Percentiles rank a stretch among this genome's conserved stretches.
Evolutionary conservation across 2,113 vertebrate species (phyloP).

Genomic region (Heptranchias perlo): DNA sequence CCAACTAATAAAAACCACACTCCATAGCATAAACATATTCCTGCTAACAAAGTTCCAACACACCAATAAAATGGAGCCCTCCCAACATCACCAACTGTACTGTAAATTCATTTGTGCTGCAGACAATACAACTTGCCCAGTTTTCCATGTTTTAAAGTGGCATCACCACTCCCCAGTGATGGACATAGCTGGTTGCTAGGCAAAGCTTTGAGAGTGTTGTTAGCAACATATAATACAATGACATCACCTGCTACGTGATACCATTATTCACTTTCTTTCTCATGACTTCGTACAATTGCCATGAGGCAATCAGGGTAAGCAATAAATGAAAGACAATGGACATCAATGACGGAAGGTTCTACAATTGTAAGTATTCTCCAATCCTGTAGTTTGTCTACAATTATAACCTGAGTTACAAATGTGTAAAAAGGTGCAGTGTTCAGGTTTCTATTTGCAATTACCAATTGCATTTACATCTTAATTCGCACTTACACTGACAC

Average conservation of each 20-base stretch:
- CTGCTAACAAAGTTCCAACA: neutral
- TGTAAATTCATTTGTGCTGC: conserved; percentile 10
- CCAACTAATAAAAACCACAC: neutral
- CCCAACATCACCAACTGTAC: neutral
- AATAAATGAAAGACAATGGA: neutral
- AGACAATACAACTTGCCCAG: neutral
- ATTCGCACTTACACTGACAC: neutral
- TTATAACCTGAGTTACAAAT: neutral
- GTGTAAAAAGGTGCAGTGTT: neutral
- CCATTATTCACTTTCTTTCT: neutral
- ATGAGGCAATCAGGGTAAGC: neutral
- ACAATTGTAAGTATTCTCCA: neutral
- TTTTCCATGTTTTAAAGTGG: neutral
- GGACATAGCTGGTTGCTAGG: neutral
- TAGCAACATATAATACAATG: conserved; percentile 19
- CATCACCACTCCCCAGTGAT: neutral
- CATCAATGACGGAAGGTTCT: neutral
- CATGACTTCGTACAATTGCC: neutral
- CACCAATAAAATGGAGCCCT: neutral
- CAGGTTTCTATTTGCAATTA: neutral
- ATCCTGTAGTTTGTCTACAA: neutral
- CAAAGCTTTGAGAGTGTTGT: neutral
- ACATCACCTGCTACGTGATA: neutral
- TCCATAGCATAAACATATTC: neutral
- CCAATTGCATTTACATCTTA: neutral